Conservation (phyloP, 2,888 invertebrate species). For the Drosophila pseudotalamancana region DNA sequence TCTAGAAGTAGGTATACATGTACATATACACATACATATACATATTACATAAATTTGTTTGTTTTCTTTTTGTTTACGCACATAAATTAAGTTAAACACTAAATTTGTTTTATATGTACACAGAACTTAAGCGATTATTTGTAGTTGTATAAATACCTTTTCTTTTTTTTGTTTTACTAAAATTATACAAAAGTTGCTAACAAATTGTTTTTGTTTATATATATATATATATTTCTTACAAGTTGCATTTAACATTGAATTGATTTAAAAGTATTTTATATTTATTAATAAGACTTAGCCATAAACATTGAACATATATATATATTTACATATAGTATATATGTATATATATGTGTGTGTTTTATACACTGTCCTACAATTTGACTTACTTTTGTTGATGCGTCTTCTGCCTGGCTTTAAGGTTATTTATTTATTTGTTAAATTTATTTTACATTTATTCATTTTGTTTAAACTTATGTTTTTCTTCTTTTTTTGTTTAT, state of each 20-base stretch:
- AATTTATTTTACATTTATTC: conserved; percentile 62
- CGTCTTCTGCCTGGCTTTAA: conserved; percentile 13
- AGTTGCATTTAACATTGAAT: conserved; percentile 76
- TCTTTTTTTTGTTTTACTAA: conserved; percentile 52
- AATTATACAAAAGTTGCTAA: conserved; percentile 79
- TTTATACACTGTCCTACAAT: conserved; percentile 42
- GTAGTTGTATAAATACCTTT: conserved; percentile 48
- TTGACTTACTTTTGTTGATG: conserved; percentile 40
- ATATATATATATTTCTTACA: conserved; percentile 50
- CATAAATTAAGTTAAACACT: conserved; percentile 72
- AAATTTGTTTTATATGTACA: conserved; percentile 70
- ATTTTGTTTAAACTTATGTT: conserved; percentile 47
- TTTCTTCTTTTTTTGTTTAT: conserved; percentile 60
- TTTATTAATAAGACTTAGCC: conserved; percentile 66
- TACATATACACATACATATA: too few species aligned
- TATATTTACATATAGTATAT: conserved; percentile 17
- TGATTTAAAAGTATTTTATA: conserved; percentile 56
- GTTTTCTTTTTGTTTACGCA: conserved; percentile 44
- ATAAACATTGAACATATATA: conserved; percentile 66
- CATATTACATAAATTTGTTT: conserved; percentile 22
- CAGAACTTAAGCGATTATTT: conserved; percentile 57
- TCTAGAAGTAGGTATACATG: conserved; percentile 46
- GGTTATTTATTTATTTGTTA: conserved; percentile 11
- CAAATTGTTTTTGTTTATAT: conserved; percentile 51
- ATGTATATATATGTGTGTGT: conserved; percentile 27